These are phyloP conservation scores for Lycocorax pyrrhopterus DNA, from an alignment of 2,113 vertebrate species.

Conservation along the genomic window DNA sequence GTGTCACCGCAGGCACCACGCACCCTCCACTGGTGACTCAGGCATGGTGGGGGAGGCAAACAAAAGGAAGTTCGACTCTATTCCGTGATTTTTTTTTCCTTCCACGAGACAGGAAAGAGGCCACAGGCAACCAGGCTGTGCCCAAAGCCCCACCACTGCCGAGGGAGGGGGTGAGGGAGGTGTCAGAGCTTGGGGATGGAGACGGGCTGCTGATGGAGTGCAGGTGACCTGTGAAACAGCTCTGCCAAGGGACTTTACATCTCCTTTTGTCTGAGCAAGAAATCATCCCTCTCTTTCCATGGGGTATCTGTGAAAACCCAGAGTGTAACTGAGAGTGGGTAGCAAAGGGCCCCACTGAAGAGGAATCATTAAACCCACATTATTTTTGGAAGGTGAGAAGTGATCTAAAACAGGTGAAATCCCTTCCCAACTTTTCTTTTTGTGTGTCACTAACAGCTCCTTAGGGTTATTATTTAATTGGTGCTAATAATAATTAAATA, in stretches of 20 bases:
- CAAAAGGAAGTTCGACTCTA: background rate
- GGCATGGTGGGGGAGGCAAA: background rate
- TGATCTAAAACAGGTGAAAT: background rate
- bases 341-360: background rate
- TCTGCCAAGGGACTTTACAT: background rate
- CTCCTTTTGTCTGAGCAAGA: background rate
- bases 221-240: background rate
- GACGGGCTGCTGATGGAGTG: accelerated
- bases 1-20: background rate
- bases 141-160: accelerated
- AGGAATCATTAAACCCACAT: background rate
- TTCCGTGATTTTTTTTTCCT: background rate
- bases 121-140: background rate
- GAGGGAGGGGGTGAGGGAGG: background rate
- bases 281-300: background rate
- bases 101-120: background rate
- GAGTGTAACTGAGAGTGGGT: accelerated
- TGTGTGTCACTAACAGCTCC: background rate
- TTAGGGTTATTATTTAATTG: background rate
- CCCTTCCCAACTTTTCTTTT: background rate
- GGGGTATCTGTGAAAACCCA: background rate
- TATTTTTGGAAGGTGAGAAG: background rate
- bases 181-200: background rate
- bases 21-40: background rate
- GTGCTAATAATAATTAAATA: background rate